A percentile compares a stretch with the other conserved stretches of the same genome.
These are phyloP conservation scores for Eustalomyia histrio DNA, from an alignment of 2,888 invertebrate species.

Conservation along the genomic window DNA sequence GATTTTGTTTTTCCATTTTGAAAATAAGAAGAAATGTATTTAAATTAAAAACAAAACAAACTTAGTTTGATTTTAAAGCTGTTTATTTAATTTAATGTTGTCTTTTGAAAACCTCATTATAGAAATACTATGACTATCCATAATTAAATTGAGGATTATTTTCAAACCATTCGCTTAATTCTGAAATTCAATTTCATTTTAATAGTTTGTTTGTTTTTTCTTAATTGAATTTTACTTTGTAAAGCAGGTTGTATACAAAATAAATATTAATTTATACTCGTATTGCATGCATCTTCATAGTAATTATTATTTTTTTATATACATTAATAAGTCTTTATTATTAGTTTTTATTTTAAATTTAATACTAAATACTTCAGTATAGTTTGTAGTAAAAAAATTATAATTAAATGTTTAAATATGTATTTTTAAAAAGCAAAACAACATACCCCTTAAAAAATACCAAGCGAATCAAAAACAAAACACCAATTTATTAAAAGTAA, in stretches of 20 bases:
- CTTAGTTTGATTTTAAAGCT: too few relatives aligned
- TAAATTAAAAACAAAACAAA: too few relatives aligned
- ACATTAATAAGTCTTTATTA: constrained; percentile 18
- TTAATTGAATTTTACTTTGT: constrained; percentile 2
- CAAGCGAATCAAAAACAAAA: constrained; percentile 35
- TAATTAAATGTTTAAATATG: background rate
- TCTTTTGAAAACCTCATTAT: too few relatives aligned
- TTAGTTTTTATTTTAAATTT: constrained; percentile 20
- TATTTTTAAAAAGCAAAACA: background rate
- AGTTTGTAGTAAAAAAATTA: constrained; percentile 28
- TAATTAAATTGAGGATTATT: too few relatives aligned
- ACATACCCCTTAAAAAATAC: constrained; percentile 12
- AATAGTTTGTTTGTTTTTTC: too few relatives aligned
- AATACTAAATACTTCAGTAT: constrained; percentile 16
- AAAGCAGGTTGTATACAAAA: constrained; percentile 56
- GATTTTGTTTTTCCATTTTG: too few relatives aligned
- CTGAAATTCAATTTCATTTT: constrained; percentile 1
- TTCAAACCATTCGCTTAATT: too few relatives aligned
- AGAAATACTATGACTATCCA: too few relatives aligned
- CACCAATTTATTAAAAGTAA: constrained; percentile 43
- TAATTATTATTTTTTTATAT: constrained; percentile 5
- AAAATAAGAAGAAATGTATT: too few relatives aligned
- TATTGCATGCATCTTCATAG: constrained; percentile 8
- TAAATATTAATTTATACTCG: constrained; percentile 30
- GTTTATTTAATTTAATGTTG: too few relatives aligned